Base-by-base conservation (phyloP, 2,888 invertebrate genomes). In the Orchestes rusci region DNA sequence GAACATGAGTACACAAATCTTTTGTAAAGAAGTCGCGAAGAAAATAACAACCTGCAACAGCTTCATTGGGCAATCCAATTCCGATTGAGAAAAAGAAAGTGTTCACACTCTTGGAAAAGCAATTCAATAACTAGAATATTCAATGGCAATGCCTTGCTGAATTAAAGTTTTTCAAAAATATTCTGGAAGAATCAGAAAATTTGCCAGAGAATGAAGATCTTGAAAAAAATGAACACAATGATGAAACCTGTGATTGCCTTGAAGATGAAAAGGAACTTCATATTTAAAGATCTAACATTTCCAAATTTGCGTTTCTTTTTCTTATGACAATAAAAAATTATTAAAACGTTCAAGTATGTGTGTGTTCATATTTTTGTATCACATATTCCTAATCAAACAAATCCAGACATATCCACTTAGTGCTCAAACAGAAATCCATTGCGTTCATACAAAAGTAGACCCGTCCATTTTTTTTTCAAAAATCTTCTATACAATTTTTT, bases 161-260 rank as follows among this genome's bases (percentile, higher is more conserved):
- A 19, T 36, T 23, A 23, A 7, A 23, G 10, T 36, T 36, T 36
- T 36, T 36, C 10, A 20, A 36, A 18, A 23, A 36, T 18, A 36
- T 23, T 36, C 10, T 36, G 16, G 19, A 20, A 36, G 18, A 31
- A 28, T 10, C 20, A 2, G 33, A 12, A 17, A n/a, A 40, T 13
- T 3, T 29, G 10, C 20, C 19, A 15, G 27, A n/a, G 19, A 12
- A 5, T 7, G 4, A 16, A 34, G 13, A 4, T 10, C n/a, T n/a
- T n/a, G n/a, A n/a, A n/a, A n/a, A 23, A 23, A 23, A 23, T 23
- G 23, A 23, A 5, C 5, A 36, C 13, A 15, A 8, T 12, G 20
- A 19, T 36, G 19, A 38, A 28, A 27, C 29, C 31, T 31, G 31
- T 16, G 39, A 31, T 18, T 39, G 30, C 39, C 23, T 39, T 18